A percentile compares a stretch with the other conserved stretches of the same genome.
phyloP scores from a whole-genome alignment of 2,888 invertebrate species.

The Cloeon dipterum region DNA sequence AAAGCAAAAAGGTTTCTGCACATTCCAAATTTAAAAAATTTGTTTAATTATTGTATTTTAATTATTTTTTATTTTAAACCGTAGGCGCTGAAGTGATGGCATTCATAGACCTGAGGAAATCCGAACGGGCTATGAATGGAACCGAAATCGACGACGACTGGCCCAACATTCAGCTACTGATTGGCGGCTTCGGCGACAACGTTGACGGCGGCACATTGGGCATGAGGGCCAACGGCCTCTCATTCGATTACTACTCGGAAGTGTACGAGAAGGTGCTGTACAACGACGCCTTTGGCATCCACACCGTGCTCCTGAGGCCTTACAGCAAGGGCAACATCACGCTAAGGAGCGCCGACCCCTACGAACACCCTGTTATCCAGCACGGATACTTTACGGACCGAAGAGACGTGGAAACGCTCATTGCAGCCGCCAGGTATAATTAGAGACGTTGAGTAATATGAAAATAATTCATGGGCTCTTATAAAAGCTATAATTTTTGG shows the following conservation, averaged over 20 bases:
- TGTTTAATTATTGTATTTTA: too few species aligned
- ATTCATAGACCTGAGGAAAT: neutral
- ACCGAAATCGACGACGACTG: constrained; percentile 29
- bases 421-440: constrained; percentile 1
- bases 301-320: constrained; percentile 48
- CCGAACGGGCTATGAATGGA: neutral
- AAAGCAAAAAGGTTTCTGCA: too few species aligned
- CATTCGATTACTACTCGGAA: constrained; percentile 38
- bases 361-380: constrained; percentile 56
- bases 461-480: too few species aligned
- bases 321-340: constrained; percentile 42
- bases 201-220: constrained; percentile 57
- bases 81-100: neutral
- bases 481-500: too few species aligned
- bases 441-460: too few species aligned
- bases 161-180: constrained; percentile 58
- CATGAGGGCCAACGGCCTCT: constrained; percentile 39
- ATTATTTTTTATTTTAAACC: too few species aligned
- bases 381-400: constrained; percentile 20
- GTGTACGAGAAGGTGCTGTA: constrained; percentile 47
- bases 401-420: constrained; percentile 3
- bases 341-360: constrained; percentile 42
- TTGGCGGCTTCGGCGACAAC: constrained; percentile 50
- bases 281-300: constrained; percentile 38
- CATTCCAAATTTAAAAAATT: too few species aligned